A percentile compares a stretch with the other conserved stretches of the same genome.
These are phyloP conservation scores for Iphiclides podalirius DNA, from an alignment of 2,888 invertebrate genomes.

Conservation along the genomic window DNA sequence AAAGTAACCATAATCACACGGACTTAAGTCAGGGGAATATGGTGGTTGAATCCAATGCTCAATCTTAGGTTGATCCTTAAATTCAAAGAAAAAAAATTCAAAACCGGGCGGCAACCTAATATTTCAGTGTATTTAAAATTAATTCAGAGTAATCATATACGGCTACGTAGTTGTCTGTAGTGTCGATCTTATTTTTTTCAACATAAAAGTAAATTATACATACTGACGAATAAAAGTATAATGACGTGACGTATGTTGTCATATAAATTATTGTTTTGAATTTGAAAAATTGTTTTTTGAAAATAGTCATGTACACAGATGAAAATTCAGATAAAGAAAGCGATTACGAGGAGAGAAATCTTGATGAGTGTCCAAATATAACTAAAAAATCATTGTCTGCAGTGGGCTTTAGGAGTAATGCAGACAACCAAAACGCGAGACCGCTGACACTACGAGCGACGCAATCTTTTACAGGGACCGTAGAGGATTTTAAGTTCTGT, in stretches of 20 bases:
- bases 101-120: no score
- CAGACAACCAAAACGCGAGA: constrained; percentile 56
- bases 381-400: constrained; percentile 69
- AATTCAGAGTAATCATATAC: no score
- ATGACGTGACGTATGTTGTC: constrained; percentile 38
- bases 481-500: constrained; percentile 61
- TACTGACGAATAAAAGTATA: no score
- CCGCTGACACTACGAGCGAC: constrained; percentile 66
- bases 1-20: no score
- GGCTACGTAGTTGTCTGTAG: no score
- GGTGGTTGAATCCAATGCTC: no score
- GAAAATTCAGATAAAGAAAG: constrained; percentile 69
- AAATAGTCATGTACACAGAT: constrained; percentile 63
- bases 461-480: constrained; percentile 67
- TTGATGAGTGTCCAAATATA: constrained; percentile 56
- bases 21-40: no score
- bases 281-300: constrained; percentile 14
- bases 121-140: no score
- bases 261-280: constrained; percentile 22
- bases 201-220: no score
- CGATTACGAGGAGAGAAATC: constrained; percentile 60
- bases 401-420: constrained; percentile 59
- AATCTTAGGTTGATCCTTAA: no score
- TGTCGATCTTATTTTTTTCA: no score
- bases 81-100: no score